These are phyloP conservation scores for Microhierax caerulescens DNA, from an alignment of 2,797 vertebrate species.

Conservation along the genomic window DNA sequence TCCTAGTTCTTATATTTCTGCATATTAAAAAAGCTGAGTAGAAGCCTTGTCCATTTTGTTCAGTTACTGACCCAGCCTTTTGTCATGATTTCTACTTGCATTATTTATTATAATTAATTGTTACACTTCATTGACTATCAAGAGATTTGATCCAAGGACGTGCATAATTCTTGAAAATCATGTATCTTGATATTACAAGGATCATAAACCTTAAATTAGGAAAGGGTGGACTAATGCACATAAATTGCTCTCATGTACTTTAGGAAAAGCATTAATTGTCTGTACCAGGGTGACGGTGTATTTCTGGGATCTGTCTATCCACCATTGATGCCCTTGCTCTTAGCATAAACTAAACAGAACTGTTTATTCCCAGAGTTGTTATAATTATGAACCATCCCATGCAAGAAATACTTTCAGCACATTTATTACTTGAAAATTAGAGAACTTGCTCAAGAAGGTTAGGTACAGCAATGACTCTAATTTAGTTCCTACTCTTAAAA, in stretches of 20 bases:
- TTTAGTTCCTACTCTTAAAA: background rate
- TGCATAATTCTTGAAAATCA: slow-evolving; percentile 65
- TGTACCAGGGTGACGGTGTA: background rate
- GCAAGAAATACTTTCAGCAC: background rate
- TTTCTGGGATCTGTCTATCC: background rate
- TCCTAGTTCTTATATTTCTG: background rate
- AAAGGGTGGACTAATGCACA: slow-evolving; percentile 43
- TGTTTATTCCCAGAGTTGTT: background rate
- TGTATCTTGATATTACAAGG: slow-evolving; percentile 73
- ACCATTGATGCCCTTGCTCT: background rate
- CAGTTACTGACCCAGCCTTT: background rate
- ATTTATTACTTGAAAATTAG: slow-evolving; percentile 10
- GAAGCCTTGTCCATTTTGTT: background rate
- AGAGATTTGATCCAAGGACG: slow-evolving; percentile 67
- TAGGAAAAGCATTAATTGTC: slow-evolving; percentile 14
- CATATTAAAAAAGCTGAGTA: background rate
- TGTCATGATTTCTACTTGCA: background rate
- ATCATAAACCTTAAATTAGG: slow-evolving; percentile 76
- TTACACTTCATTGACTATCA: slow-evolving; percentile 66
- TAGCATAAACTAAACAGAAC: background rate
- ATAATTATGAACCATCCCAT: background rate
- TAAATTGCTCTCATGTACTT: slow-evolving; percentile 51
- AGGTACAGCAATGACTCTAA: background rate
- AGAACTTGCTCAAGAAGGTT: background rate
- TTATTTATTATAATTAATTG: slow-evolving; percentile 74